Conservation (phyloP, 2,797 vertebrate species). For the Ptychadena robeensis region DNA sequence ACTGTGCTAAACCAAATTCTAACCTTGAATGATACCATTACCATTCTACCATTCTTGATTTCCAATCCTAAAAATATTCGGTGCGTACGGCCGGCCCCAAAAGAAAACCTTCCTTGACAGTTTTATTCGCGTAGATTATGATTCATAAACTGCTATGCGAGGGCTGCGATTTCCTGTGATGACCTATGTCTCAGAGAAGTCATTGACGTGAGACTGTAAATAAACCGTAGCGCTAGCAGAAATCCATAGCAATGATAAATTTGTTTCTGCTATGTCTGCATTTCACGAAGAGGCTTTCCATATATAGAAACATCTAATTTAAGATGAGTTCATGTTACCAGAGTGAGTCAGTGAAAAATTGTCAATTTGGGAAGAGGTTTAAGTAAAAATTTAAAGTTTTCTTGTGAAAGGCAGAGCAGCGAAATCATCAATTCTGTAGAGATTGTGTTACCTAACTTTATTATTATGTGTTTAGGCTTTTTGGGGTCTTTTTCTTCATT, state of each 20-base stretch:
- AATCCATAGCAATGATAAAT: neutral
- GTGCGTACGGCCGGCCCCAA: neutral
- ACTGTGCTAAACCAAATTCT: too few relatives aligned
- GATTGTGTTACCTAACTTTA: too few relatives aligned
- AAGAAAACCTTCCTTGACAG: neutral
- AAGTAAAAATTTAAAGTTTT: too few relatives aligned
- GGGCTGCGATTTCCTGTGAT: neutral
- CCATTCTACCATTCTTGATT: neutral
- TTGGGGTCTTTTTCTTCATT: too few relatives aligned
- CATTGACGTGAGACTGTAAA: neutral
- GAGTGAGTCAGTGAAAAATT: neutral
- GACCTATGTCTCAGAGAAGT: neutral
- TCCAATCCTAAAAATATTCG: neutral
- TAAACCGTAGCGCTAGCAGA: neutral
- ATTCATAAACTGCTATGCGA: neutral
- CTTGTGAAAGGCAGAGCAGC: too few relatives aligned
- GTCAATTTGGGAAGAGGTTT: too few relatives aligned
- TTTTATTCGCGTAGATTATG: neutral
- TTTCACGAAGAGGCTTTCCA: neutral
- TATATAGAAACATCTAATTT: neutral
- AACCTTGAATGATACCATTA: neutral
- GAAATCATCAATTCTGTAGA: too few relatives aligned
- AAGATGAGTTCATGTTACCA: neutral
- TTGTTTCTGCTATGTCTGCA: neutral
- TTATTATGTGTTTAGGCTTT: too few relatives aligned